Percentiles rank a stretch among this genome's conserved stretches.
Evolutionary conservation across 1,140 invertebrate species (phyloP).

Genomic region (Macrobrachium rosenbergii): DNA sequence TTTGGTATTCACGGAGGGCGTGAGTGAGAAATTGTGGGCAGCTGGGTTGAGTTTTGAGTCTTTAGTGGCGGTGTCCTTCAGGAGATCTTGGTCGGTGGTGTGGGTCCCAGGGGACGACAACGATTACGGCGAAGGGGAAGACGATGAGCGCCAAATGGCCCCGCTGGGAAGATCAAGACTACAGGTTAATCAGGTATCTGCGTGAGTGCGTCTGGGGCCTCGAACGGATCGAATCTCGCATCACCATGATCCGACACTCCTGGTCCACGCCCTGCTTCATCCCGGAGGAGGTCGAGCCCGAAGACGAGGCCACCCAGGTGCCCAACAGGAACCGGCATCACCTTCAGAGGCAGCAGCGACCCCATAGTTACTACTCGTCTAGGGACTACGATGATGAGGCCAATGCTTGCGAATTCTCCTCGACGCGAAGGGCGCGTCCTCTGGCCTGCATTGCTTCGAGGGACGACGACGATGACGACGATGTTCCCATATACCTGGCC

Average conservation of each 20-base stretch:
- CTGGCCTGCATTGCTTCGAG: constrained; percentile 48
- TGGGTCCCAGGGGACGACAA: neutral
- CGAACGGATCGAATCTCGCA: constrained; percentile 31
- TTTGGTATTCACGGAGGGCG: too few species aligned
- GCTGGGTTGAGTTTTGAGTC: too few species aligned
- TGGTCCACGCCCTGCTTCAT: constrained; percentile 47
- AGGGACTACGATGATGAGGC: constrained; percentile 17
- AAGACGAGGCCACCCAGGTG: neutral
- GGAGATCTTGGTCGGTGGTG: neutral
- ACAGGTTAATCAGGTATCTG: constrained; percentile 44
- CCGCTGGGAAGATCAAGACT: constrained; percentile 36
- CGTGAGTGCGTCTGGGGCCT: constrained; percentile 56
- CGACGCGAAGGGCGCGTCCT: neutral
- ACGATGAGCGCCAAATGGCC: constrained; percentile 24
- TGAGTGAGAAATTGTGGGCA: too few species aligned
- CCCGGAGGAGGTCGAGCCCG: constrained; percentile 36
- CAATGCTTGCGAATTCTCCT: neutral
- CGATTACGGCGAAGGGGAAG: neutral
- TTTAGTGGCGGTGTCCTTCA: neutral
- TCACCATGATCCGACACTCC: constrained; percentile 54
- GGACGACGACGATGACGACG: constrained; percentile 54
- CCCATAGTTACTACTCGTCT: constrained; percentile 30
- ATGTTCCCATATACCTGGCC: constrained; percentile 17
- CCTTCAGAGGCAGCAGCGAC: neutral
- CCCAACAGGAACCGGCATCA: neutral